Percentiles rank a stretch among this genome's conserved stretches.
These are phyloP conservation scores for Drosophila mauritiana DNA, from an alignment of 1,140 invertebrate genomes.

Conservation along the genomic window DNA sequence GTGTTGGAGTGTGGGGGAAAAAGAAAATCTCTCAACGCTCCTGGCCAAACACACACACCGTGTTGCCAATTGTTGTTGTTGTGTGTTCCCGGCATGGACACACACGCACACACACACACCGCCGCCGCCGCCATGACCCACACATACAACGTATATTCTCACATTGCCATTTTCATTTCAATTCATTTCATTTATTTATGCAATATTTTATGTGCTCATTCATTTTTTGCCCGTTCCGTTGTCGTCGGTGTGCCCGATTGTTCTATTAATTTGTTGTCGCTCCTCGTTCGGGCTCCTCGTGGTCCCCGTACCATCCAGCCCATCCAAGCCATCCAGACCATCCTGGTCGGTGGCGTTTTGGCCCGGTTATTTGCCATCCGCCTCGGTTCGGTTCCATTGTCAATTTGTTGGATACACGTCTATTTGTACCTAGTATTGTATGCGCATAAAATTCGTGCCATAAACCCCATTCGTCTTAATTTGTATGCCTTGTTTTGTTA, in stretches of 20 bases:
- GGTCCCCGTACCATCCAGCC: neutral
- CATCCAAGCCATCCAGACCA: neutral
- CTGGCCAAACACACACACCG: constrained; percentile 22
- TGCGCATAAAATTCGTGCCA: constrained; percentile 61
- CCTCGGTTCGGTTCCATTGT: constrained; percentile 41
- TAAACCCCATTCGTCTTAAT: constrained; percentile 82
- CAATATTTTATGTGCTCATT: constrained; percentile 82
- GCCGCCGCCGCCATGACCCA: neutral
- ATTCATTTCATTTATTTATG: constrained; percentile 83
- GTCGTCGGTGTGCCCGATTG: constrained; percentile 59
- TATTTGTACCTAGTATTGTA: constrained; percentile 27
- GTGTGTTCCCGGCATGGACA: constrained; percentile 18
- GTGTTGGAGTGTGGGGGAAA: neutral
- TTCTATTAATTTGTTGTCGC: constrained; percentile 79
- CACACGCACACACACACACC: constrained; percentile 9
- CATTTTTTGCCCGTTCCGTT: constrained; percentile 61
- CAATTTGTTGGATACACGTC: constrained; percentile 52
- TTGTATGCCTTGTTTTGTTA: constrained; percentile 71
- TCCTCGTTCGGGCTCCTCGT: constrained; percentile 22
- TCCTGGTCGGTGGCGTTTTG: constrained; percentile 31
- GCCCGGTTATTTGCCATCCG: constrained; percentile 49
- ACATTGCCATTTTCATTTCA: constrained; percentile 80
- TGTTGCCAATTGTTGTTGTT: constrained; percentile 69
- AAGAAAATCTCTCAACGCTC: constrained; percentile 8
- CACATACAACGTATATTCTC: constrained; percentile 43